Percentiles rank a stretch among this genome's conserved stretches.
Conservation (phyloP, 1,140 invertebrate genomes). For the Cherax destructor region DNA sequence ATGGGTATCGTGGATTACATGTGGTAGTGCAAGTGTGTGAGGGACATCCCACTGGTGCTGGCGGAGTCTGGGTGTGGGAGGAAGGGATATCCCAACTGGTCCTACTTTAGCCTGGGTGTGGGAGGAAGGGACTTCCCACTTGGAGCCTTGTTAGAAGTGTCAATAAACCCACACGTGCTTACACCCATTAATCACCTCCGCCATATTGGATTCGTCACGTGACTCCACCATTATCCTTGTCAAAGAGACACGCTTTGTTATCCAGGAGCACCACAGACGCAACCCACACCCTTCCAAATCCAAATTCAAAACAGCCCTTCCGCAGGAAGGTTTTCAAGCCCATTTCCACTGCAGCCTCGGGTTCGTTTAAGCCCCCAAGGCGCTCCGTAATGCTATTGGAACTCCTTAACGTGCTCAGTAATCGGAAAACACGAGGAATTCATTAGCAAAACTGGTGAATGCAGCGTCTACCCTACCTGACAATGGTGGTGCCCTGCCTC, state of each 20-base stretch:
- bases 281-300: not conserved
- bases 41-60: no score
- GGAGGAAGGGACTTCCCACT: not conserved
- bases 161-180: slow-evolving; percentile 20
- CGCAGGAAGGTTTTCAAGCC: no score
- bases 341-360: no score
- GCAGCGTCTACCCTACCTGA: slow-evolving; percentile 24
- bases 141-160: slow-evolving; percentile 23
- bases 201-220: slow-evolving; percentile 68
- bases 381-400: not conserved
- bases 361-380: no score
- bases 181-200: slow-evolving; percentile 61
- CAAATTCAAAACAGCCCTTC: not conserved
- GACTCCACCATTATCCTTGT: slow-evolving; percentile 62
- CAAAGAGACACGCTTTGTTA: slow-evolving; percentile 64
- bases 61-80: no score
- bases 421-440: slow-evolving; percentile 70
- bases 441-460: slow-evolving; percentile 62
- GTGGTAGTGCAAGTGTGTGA: no score
- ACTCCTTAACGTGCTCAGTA: slow-evolving; percentile 65
- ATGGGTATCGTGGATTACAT: not conserved
- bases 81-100: no score
- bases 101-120: no score
- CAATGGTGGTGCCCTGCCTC: slow-evolving; percentile 22
- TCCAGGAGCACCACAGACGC: not conserved